Conservation (phyloP, 2,113 vertebrate genomes). For the Lanius collurio region DNA sequence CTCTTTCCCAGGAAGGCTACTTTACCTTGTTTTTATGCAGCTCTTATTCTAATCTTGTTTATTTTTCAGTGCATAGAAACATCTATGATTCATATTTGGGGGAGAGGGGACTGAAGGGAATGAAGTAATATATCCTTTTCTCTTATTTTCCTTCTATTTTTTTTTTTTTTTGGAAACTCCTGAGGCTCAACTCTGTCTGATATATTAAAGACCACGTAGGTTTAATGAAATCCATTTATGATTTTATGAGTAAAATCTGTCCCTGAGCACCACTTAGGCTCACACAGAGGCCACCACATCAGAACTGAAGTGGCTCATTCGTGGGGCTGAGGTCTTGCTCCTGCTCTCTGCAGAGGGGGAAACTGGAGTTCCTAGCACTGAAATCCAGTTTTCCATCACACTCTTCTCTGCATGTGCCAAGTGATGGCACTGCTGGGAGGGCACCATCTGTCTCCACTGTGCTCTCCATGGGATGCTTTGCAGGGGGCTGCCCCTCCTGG, state of each 20-base stretch:
- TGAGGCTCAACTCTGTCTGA: background rate
- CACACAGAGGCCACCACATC: background rate
- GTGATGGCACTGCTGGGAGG: background rate
- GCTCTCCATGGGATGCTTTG: background rate
- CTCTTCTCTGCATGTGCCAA: background rate
- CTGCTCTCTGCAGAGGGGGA: background rate
- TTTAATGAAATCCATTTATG: slow-evolving; percentile 60
- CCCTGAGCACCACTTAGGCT: slow-evolving; percentile 16
- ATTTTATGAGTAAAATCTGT: slow-evolving; percentile 45
- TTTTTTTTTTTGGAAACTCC: background rate
- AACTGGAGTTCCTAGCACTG: background rate
- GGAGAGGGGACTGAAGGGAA: background rate
- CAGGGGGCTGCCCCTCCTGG: background rate
- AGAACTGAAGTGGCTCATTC: background rate
- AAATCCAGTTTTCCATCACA: background rate
- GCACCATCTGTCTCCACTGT: background rate
- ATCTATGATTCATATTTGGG: background rate
- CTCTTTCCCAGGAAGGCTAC: background rate
- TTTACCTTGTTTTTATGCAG: background rate
- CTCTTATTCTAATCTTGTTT: background rate
- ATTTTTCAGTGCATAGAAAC: background rate
- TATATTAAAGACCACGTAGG: slow-evolving; percentile 13
- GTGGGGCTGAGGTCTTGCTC: background rate
- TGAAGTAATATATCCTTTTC: background rate
- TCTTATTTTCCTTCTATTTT: background rate